Evolutionary conservation across 2,113 vertebrate genomes (phyloP), one percentile per base, ranked within the genome.

Genomic region (Cyprinodon variegatus): DNA sequence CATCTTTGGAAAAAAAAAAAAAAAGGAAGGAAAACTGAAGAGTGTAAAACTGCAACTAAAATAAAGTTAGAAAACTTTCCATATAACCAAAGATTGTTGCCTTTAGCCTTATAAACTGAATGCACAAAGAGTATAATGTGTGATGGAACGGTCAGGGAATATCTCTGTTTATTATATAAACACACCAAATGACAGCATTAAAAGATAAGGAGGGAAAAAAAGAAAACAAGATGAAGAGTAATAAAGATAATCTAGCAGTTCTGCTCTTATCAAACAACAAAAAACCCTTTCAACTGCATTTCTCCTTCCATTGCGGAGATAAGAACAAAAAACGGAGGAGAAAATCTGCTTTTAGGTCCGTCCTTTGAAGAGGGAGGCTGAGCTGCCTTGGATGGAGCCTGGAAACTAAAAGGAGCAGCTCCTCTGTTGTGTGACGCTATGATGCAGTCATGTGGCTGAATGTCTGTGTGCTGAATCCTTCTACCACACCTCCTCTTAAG

Each of bases 401-500:
- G 80, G 60, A 22, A 63, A 61, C 78, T 81, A 74, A 82, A 81
- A 57, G 50, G 61, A 87, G 67, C 59, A 36, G n/a, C 75, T 20
- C 68, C 83, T 77, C 79, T 92, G 85, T 83, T 82, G 81, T 82
- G 79, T 66, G 57, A 59, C 13, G 39, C 22, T 79, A 50, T 68
- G 77, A 57, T 68, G 75, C 5, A 69, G 77, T 70, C 48, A 43
- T 70, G 77, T 64, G 36, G 17, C 22, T 69, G 73, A 70, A 17
- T 61, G 61, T 57, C n/a, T 81, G 63, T 72, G 60, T 80, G 62
- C 83, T 86, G 61, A 80, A 90, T 86, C 83, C 62, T 79, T 83
- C 84, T 70, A 85, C 83, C 86, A 72, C 85, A 82, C 69, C 78
- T 87, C 72, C 72, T 84, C 87, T 90, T 88, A 85, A 89, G 89